A percentile compares a stretch with the other conserved stretches of the same genome.
These are phyloP conservation scores for Asbolus verrucosus DNA, from an alignment of 1,140 invertebrate genomes.

Conservation along the genomic window DNA sequence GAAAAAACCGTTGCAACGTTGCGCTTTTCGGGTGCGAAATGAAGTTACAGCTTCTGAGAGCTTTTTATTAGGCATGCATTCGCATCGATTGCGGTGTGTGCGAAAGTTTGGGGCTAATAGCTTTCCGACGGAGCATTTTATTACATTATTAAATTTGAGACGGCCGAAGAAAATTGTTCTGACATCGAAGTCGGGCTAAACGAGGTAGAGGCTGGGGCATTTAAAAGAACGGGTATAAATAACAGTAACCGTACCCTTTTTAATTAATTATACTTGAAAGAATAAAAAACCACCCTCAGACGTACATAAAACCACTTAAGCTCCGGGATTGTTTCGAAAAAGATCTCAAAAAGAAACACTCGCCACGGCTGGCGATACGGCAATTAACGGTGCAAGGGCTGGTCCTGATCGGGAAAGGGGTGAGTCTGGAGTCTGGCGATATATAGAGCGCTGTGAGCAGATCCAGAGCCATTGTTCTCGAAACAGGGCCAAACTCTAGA, in stretches of 20 bases:
- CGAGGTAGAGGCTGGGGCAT: not conserved
- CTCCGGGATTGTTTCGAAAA: constrained; percentile 25
- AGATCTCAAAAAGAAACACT: constrained; percentile 29
- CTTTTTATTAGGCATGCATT: too few relatives aligned
- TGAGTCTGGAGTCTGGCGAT: constrained; percentile 41
- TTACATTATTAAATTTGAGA: constrained; percentile 11
- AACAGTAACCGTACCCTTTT: constrained; percentile 37
- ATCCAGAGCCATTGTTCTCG: constrained; percentile 52
- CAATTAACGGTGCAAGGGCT: constrained; percentile 32
- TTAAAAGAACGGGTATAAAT: constrained; percentile 29
- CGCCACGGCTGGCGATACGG: constrained; percentile 15
- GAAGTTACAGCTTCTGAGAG: too few relatives aligned
- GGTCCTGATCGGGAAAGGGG: not conserved
- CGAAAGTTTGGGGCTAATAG: too few relatives aligned
- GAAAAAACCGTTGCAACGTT: too few relatives aligned
- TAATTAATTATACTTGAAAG: constrained; percentile 44
- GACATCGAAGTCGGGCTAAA: not conserved
- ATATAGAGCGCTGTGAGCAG: constrained; percentile 54
- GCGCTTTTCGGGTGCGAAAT: too few relatives aligned
- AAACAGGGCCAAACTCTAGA: constrained; percentile 48
- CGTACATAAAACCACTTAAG: constrained; percentile 43
- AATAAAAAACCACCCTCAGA: constrained; percentile 13
- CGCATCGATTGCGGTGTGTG: too few relatives aligned
- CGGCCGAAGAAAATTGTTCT: constrained; percentile 6
- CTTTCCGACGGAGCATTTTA: not conserved